Percentiles rank a stretch among this genome's conserved stretches.
Conservation (phyloP, 2,888 invertebrate genomes). For the Disparrhopalites patrizii region DNA sequence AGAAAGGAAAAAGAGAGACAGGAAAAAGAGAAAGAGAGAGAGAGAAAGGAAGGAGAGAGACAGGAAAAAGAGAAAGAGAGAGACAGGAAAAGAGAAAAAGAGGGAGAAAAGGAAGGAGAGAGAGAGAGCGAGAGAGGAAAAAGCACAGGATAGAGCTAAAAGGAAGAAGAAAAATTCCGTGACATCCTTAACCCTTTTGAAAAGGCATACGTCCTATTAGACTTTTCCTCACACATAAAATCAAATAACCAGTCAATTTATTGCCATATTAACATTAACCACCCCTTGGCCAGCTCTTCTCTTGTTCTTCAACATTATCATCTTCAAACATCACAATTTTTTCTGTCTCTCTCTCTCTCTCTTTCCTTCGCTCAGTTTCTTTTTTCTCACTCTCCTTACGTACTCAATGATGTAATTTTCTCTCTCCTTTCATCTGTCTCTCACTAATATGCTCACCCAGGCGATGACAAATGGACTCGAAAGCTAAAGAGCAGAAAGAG, state of each 20-base stretch:
- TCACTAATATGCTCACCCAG: no score
- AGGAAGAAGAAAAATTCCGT: not conserved
- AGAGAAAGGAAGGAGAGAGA: not conserved
- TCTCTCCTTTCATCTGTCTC: no score
- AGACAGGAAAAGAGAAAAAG: not conserved
- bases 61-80: not conserved
- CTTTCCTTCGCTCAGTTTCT: not conserved
- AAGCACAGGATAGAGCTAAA: not conserved
- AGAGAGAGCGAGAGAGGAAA: not conserved
- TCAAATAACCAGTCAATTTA: slow-evolving; percentile 28
- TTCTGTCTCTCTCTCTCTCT: not conserved
- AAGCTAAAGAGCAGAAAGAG: slow-evolving; percentile 2
- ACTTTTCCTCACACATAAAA: slow-evolving; percentile 21
- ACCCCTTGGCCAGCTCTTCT: slow-evolving; percentile 8
- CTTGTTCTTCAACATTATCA: slow-evolving; percentile 15
- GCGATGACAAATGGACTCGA: slow-evolving; percentile 2
- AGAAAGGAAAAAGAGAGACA: not conserved
- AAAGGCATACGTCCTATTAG: no score
- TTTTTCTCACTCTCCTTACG: not conserved
- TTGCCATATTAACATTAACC: slow-evolving; percentile 20
- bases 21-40: not conserved
- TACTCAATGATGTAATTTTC: no score
- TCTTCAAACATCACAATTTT: slow-evolving; percentile 4
- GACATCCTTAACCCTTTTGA: no score
- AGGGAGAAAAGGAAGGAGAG: not conserved